These are phyloP conservation scores for Trimorus sp. DNA, from an alignment of 2,888 invertebrate species.

Conservation along the genomic window DNA sequence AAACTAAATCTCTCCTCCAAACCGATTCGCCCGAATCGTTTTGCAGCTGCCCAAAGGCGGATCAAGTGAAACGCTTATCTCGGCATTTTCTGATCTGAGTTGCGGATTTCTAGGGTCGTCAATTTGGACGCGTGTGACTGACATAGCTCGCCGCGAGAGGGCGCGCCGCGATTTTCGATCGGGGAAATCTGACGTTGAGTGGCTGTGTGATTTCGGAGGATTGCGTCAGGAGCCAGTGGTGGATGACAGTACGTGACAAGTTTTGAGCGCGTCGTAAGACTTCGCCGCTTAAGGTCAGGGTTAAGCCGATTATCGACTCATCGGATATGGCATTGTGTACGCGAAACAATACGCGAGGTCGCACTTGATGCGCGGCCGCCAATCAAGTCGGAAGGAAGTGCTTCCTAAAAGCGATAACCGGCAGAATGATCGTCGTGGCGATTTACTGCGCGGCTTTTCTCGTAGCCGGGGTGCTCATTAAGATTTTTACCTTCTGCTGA, in stretches of 20 bases:
- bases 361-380: slow-evolving; percentile 66
- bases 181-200: too few species aligned
- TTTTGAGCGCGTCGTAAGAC: slow-evolving; percentile 69
- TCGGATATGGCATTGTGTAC: slow-evolving; percentile 64
- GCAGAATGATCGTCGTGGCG: slow-evolving; percentile 78
- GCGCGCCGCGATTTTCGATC: too few species aligned
- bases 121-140: too few species aligned
- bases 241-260: slow-evolving; percentile 57
- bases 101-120: too few species aligned
- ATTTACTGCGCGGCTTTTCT: slow-evolving; percentile 79
- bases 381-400: slow-evolving; percentile 52
- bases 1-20: too few species aligned
- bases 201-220: too few species aligned
- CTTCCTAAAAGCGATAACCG: slow-evolving; percentile 23
- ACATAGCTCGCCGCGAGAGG: too few species aligned
- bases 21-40: too few species aligned
- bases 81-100: too few species aligned
- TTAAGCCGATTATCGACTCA: slow-evolving; percentile 74
- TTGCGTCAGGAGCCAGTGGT: slow-evolving; percentile 49
- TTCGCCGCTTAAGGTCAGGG: slow-evolving; percentile 77
- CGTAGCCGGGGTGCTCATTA: slow-evolving; percentile 77
- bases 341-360: slow-evolving; percentile 63
- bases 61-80: too few species aligned
- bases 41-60: too few species aligned
- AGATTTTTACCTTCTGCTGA: slow-evolving; percentile 77